phyloP scores from a whole-genome alignment of 1,140 invertebrate species.

The Schlechtendalia chinensis region DNA sequence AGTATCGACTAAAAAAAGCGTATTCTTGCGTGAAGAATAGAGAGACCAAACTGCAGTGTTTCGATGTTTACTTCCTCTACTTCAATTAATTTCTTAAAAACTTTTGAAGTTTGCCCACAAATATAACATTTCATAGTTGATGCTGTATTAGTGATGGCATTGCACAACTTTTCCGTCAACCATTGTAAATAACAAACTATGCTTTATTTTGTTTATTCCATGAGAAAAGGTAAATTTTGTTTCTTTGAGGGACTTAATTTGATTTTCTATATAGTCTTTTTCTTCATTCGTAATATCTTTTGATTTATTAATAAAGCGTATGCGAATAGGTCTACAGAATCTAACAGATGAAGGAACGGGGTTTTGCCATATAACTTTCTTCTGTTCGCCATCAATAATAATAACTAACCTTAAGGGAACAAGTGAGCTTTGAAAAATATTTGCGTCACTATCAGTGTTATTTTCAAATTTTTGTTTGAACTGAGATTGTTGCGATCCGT shows the following conservation, averaged over 20 bases:
- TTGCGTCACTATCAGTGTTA: no score
- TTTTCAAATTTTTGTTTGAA: no score
- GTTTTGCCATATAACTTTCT: background rate
- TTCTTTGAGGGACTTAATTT: no score
- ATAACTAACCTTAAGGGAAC: no score
- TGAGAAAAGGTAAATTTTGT: no score
- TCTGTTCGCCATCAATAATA: no score
- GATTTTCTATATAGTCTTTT: background rate
- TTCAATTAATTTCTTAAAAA: conserved; percentile 56
- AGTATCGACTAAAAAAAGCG: background rate
- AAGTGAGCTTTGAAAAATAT: no score
- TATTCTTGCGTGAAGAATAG: conserved; percentile 49
- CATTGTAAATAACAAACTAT: conserved; percentile 6
- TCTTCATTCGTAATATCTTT: no score
- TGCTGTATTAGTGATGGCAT: background rate
- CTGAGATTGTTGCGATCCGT: no score
- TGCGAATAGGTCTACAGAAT: background rate
- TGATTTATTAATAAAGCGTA: background rate
- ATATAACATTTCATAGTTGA: conserved; percentile 53
- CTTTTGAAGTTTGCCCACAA: conserved; percentile 55
- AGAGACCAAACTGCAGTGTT: conserved; percentile 55
- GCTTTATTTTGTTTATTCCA: conserved; percentile 24
- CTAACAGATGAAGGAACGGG: background rate
- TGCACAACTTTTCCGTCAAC: conserved; percentile 32
- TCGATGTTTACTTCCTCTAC: conserved; percentile 51